Percentiles rank a stretch among this genome's conserved stretches.
These are phyloP conservation scores for Pseudorhiza aurosa DNA, from an alignment of 30 jellyfish, hydroid and myxozoan species.

Conservation along the genomic window DNA sequence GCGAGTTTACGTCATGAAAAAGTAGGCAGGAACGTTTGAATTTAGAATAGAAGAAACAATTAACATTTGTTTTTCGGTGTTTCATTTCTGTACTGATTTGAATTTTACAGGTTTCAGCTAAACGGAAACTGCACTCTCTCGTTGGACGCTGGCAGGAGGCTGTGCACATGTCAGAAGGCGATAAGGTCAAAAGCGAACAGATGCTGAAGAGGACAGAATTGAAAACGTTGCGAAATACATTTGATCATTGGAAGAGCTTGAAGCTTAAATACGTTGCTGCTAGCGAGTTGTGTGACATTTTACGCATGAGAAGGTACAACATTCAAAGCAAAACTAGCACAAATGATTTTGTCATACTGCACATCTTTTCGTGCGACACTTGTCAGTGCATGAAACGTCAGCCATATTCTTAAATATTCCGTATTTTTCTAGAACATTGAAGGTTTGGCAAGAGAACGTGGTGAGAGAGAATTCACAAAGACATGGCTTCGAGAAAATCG, in stretches of 20 bases:
- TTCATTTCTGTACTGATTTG: no score
- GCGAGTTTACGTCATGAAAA: no score
- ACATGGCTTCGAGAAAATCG: no score
- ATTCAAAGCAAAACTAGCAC: no score
- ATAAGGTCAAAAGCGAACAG: conserved; percentile 23
- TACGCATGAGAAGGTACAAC: conserved; percentile 20
- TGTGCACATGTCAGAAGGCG: conserved; percentile 31
- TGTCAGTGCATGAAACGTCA: no score
- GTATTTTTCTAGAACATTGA: neutral
- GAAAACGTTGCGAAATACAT: conserved; percentile 7
- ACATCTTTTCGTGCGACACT: no score
- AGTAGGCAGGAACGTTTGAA: no score
- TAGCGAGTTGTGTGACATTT: conserved; percentile 4
- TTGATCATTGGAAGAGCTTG: conserved; percentile 18
- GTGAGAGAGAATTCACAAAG: no score
- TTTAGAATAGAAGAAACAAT: no score
- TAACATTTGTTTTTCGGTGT: no score
- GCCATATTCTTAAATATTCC: no score
- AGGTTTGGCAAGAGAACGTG: neutral
- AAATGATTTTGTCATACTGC: no score
- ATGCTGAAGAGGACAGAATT: conserved; percentile 15
- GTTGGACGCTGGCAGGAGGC: conserved; percentile 71
- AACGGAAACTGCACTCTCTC: conserved; percentile 32
- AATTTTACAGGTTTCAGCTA: conserved; percentile 27
- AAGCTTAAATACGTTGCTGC: conserved; percentile 9